phyloP scores from a whole-genome alignment of 2,113 vertebrate species.

The Pipra filicauda region DNA sequence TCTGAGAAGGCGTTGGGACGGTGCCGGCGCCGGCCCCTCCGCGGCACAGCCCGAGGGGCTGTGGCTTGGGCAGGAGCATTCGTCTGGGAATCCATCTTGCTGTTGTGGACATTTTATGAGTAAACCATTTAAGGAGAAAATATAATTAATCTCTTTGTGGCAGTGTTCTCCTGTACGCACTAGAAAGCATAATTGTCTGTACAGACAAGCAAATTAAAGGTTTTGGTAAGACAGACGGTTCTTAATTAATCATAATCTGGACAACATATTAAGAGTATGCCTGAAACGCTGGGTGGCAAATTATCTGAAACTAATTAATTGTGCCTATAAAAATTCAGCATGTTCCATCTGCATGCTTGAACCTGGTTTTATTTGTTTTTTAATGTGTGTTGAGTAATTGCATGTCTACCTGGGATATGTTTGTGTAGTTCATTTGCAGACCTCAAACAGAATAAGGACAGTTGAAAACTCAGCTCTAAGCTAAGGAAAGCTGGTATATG shows the following conservation, averaged over 20 bases:
- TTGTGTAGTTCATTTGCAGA: neutral
- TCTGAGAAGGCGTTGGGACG: accelerated
- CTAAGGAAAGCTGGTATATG: neutral
- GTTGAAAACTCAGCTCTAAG: neutral
- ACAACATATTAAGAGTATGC: neutral
- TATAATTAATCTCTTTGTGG: conserved; percentile 20
- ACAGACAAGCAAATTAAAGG: conserved; percentile 45
- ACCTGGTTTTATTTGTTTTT: neutral
- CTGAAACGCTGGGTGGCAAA: neutral
- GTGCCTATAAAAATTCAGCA: neutral
- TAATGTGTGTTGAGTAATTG: neutral
- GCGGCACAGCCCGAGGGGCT: accelerated
- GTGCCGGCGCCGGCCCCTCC: neutral
- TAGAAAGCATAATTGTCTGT: neutral
- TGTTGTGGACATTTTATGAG: neutral
- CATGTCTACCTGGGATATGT: neutral
- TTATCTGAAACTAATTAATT: conserved; percentile 40
- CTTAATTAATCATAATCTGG: conserved; percentile 29
- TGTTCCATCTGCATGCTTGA: neutral
- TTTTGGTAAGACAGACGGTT: neutral
- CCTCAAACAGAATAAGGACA: neutral
- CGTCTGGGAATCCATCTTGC: neutral
- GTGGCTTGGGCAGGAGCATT: neutral
- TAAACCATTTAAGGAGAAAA: conserved; percentile 6
- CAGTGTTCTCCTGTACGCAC: neutral